A percentile compares a stretch with the other conserved stretches of the same genome.
These are phyloP conservation scores for Andrena trimmerana DNA, from an alignment of 2,888 invertebrate genomes.

Conservation along the genomic window DNA sequence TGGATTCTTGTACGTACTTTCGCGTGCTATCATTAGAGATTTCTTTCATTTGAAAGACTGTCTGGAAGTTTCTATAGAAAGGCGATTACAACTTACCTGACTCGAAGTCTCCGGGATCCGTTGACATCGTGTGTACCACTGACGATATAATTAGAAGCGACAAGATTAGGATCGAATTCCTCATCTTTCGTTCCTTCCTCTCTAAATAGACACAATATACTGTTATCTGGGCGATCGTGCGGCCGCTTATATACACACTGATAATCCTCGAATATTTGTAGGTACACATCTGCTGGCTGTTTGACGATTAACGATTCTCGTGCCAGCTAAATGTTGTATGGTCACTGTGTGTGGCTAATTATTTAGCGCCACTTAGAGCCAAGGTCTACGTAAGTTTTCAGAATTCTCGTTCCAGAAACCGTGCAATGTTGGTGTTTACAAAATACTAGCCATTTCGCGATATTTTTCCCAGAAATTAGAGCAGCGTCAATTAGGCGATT, in stretches of 20 bases:
- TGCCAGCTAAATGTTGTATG: slow-evolving; percentile 13
- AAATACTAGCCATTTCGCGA: slow-evolving; percentile 1
- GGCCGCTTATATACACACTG: slow-evolving; percentile 21
- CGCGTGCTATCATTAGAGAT: background rate
- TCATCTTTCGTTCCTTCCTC: slow-evolving; percentile 20
- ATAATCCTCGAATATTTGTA: background rate
- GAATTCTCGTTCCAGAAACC: background rate
- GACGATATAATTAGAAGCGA: background rate
- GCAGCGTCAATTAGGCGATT: background rate
- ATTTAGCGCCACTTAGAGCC: slow-evolving; percentile 28
- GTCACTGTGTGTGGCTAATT: slow-evolving; percentile 39
- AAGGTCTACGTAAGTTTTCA: slow-evolving; percentile 2
- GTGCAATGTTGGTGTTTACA: background rate
- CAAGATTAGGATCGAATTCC: background rate
- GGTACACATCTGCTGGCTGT: slow-evolving; percentile 48
- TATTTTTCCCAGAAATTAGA: background rate
- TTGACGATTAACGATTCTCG: slow-evolving; percentile 34
- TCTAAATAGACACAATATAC: slow-evolving; percentile 10
- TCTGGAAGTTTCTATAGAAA: background rate
- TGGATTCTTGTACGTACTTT: background rate
- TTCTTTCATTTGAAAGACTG: too few relatives aligned
- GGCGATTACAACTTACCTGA: background rate
- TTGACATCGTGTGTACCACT: background rate
- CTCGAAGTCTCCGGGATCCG: background rate
- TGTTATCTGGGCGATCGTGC: slow-evolving; percentile 8